phyloP scores from a whole-genome alignment of 2,113 vertebrate species.

The Hymenochirus boettgeri region DNA sequence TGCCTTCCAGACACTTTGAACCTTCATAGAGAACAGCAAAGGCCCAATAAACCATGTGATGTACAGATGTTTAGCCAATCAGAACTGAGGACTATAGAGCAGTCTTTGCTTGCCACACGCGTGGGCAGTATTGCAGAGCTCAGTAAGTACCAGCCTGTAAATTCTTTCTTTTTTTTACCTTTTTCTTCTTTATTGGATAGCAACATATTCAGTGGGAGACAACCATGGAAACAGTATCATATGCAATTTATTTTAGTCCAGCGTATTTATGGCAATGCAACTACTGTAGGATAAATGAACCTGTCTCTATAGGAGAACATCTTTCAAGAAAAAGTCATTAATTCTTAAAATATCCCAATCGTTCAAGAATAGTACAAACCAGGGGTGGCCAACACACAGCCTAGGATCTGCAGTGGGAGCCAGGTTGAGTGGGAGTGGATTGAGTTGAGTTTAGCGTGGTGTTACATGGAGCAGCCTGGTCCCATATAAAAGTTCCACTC shows the following conservation, averaged over 20 bases:
- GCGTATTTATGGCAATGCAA: slow-evolving; percentile 27
- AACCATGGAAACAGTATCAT: slow-evolving; percentile 20
- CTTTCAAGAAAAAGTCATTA: too few species aligned
- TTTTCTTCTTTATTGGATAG: slow-evolving; percentile 1
- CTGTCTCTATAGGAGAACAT: too few species aligned
- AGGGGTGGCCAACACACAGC: too few species aligned
- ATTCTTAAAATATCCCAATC: too few species aligned
- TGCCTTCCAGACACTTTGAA: slow-evolving; percentile 89
- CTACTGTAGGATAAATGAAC: slow-evolving; percentile 18
- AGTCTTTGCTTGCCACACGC: slow-evolving; percentile 87
- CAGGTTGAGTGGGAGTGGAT: too few species aligned
- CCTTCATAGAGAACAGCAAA: slow-evolving; percentile 83
- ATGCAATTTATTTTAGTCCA: slow-evolving; percentile 26
- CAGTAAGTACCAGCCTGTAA: slow-evolving; percentile 73
- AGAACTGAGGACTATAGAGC: slow-evolving; percentile 87
- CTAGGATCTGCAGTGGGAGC: too few species aligned
- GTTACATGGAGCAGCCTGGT: too few species aligned
- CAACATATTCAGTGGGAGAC: slow-evolving; percentile 19
- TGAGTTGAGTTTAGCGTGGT: too few species aligned
- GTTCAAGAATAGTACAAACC: too few species aligned
- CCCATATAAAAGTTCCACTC: too few species aligned
- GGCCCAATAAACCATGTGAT: slow-evolving; percentile 78
- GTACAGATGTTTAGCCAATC: slow-evolving; percentile 86
- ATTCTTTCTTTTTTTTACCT: slow-evolving; percentile 20
- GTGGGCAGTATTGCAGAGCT: slow-evolving; percentile 96